Evolutionary conservation across 37 sponge, comb jelly and placozoan species (phyloP).

Genomic region (Ianthella basta): DNA sequence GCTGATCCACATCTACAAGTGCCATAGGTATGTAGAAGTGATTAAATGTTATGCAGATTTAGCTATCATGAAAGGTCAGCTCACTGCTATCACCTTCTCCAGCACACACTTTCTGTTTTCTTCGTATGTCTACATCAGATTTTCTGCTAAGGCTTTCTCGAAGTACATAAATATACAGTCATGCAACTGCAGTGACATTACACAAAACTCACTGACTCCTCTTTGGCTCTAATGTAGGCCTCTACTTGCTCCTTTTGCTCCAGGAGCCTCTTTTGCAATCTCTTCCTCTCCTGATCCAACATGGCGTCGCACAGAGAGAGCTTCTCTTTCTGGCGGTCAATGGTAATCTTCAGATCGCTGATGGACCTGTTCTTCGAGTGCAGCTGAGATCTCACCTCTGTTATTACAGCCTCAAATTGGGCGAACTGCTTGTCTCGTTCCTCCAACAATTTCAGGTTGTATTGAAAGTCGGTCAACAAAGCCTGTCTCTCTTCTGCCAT

Average conservation of each 20-base stretch:
- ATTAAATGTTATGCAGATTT: too few relatives aligned
- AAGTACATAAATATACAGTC: too few relatives aligned
- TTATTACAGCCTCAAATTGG: neutral
- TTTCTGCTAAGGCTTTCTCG: too few relatives aligned
- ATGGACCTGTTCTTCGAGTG: neutral
- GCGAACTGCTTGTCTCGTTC: neutral
- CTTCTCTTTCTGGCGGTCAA: conserved; percentile 2
- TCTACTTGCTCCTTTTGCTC: neutral
- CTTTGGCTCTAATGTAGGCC: neutral
- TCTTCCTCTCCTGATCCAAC: neutral
- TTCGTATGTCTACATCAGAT: too few relatives aligned
- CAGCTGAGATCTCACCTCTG: neutral
- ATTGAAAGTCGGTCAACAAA: neutral
- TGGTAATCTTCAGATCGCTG: neutral
- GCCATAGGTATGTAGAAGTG: too few relatives aligned
- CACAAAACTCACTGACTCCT: neutral
- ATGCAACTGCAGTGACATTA: neutral
- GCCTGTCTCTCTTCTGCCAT: neutral
- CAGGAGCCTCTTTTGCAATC: neutral
- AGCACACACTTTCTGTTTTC: too few relatives aligned
- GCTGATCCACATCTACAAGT: too few relatives aligned
- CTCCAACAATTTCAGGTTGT: neutral
- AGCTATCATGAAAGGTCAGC: too few relatives aligned
- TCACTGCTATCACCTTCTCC: too few relatives aligned
- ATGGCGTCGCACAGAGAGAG: neutral